Conservation (phyloP, 2,888 invertebrate genomes). For the Drosophila anomalata region DNA sequence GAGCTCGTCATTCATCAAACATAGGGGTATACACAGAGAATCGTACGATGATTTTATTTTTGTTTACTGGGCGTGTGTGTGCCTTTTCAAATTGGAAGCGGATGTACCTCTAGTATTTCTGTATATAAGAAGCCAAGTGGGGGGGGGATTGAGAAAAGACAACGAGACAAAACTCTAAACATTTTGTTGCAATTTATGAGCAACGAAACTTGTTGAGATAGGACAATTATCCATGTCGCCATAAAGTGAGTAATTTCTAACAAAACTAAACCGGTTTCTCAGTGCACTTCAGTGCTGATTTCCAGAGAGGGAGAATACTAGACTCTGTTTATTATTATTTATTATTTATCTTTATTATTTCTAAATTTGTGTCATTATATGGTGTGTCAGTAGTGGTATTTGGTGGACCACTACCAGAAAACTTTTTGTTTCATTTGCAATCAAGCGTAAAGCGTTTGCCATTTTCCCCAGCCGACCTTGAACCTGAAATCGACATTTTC, state of each 20-base stretch:
- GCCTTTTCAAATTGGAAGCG: constrained; percentile 22
- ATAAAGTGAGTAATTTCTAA: constrained; percentile 25
- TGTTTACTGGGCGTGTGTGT: constrained; percentile 62
- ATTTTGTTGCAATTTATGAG: constrained; percentile 9
- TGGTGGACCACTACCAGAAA: no score
- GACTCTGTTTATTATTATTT: background rate
- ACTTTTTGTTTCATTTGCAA: background rate
- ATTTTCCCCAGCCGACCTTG: constrained; percentile 58
- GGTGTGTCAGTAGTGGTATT: no score
- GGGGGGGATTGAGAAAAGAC: background rate
- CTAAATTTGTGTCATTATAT: background rate
- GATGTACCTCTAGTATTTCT: background rate
- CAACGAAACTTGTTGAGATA: constrained; percentile 40
- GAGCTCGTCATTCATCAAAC: background rate
- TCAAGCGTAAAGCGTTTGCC: background rate
- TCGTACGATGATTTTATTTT: constrained; percentile 53
- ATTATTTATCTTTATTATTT: background rate
- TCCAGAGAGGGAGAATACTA: background rate
- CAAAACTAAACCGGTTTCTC: constrained; percentile 29
- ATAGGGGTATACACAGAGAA: constrained; percentile 55
- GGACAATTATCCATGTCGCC: constrained; percentile 26
- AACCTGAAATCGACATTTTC: constrained; percentile 49
- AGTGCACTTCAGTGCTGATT: constrained; percentile 5
- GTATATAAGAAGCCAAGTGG: background rate
- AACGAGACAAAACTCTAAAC: background rate